phyloP scores from a whole-genome alignment of 2,797 vertebrate genomes.

The Scolopax bukidnonensis region DNA sequence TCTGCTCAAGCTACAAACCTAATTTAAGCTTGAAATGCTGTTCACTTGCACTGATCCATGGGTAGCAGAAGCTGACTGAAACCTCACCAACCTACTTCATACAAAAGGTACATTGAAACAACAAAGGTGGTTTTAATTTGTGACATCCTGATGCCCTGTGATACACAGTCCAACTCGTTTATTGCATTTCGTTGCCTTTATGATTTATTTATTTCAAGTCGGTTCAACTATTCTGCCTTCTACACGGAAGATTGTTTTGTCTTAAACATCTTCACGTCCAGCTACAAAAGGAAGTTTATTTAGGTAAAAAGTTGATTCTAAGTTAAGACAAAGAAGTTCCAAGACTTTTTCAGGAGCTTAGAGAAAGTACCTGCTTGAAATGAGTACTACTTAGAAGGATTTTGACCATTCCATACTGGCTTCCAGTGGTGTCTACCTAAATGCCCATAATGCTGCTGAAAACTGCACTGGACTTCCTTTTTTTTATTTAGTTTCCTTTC shows the following conservation, averaged over 20 bases:
- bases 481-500: not conserved
- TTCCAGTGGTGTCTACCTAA: not conserved
- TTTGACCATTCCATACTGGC: not conserved
- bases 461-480: not conserved
- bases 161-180: not conserved
- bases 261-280: not conserved
- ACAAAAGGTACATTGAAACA: not conserved
- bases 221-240: not conserved
- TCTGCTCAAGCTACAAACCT: not conserved
- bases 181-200: not conserved
- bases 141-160: not conserved
- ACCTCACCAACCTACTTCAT: not conserved
- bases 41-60: rapidly evolving
- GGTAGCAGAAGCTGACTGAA: not conserved
- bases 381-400: not conserved
- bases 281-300: not conserved
- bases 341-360: not conserved
- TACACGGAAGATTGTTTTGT: not conserved
- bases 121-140: not conserved
- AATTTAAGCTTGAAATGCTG: not conserved
- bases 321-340: not conserved
- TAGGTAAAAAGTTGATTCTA: not conserved
- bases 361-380: not conserved
- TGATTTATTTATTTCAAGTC: rapidly evolving
- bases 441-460: not conserved